Conservation (phyloP, 2,113 vertebrate genomes). For the Lophochroa leadbeateri region DNA sequence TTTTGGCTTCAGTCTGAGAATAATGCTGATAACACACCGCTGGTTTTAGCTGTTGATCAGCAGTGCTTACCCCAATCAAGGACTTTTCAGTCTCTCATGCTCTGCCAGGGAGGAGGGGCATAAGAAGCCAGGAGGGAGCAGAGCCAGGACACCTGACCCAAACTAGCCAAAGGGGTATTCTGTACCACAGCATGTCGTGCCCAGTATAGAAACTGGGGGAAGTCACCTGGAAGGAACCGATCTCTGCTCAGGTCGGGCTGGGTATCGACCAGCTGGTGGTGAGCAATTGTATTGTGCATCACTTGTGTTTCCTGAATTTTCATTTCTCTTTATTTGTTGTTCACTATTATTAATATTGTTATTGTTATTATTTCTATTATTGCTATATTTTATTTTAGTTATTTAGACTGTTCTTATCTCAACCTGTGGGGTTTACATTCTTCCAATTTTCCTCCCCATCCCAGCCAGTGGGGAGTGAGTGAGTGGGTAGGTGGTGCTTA, state of each 20-base stretch:
- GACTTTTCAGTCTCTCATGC: background rate
- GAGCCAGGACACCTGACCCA: background rate
- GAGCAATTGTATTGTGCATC: background rate
- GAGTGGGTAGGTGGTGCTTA: background rate
- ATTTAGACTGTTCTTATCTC: background rate
- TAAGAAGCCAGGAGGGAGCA: background rate
- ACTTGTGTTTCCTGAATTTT: background rate
- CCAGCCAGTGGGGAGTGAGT: background rate
- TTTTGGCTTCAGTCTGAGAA: background rate
- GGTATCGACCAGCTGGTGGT: background rate
- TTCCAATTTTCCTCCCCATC: background rate
- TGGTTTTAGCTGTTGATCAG: background rate
- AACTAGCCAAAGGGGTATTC: background rate
- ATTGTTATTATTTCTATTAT: background rate
- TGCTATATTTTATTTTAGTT: background rate
- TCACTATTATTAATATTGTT: background rate
- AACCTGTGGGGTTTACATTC: background rate
- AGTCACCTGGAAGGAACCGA: background rate
- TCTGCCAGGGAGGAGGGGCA: background rate
- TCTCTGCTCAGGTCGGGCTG: background rate
- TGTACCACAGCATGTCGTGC: background rate
- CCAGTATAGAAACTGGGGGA: background rate
- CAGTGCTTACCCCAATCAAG: background rate
- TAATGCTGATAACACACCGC: background rate
- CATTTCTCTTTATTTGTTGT: background rate